Base-by-base conservation (phyloP, 2,113 vertebrate species). In the Felis chaus region DNA sequence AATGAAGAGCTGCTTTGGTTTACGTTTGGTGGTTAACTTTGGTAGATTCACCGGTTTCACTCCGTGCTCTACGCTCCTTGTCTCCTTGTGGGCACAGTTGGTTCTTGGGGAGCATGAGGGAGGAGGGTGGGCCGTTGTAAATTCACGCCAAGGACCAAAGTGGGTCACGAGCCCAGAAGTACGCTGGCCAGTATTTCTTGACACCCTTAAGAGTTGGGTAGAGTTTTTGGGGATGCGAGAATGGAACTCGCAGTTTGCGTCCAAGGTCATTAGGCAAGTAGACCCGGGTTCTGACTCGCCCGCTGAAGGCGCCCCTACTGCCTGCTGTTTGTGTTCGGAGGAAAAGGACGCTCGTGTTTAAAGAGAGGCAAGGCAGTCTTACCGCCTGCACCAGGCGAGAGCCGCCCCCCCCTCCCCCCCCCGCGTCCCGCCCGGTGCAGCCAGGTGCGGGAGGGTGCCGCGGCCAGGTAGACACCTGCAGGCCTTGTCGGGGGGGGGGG, bases 11-110 rank as follows among this genome's bases (percentile, higher is more conserved):
- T 65, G 19, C 7, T 36, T 48, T 11, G 53, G 48, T 29, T 90
- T n/a, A 29, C n/a, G 4, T 55, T 68, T 76, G 50, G 73, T 19
- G 33, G 78, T 55, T 84, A 23, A 23, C 53, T 76, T 53, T 31
- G 39, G 78, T 14, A 41, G 23, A 33, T 4, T 68, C 6, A 1
- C 13, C 1, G 13, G 83, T 41, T 33, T 61, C 13, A 4, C 15
- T 79, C 7, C 14, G 45, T 1, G 1, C 4, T 3, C 25, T 7
- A 0, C 14, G 1, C 31, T 14, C n/a, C 21, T 61, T 5, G 0
- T 87, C 23, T 12, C 39, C 21, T 61, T 5, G 0, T 87, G 18
- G n/a, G 48, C 23, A n/a, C 63, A 11, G 6, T 33, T 83, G 69
- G 80, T 68, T 25, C n/a, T 74, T 11, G 18, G 18, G 31, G 50